A percentile compares a stretch with the other conserved stretches of the same genome.
phyloP scores from a whole-genome alignment of 2,797 vertebrate genomes.

The Phalanger gymnotis region DNA sequence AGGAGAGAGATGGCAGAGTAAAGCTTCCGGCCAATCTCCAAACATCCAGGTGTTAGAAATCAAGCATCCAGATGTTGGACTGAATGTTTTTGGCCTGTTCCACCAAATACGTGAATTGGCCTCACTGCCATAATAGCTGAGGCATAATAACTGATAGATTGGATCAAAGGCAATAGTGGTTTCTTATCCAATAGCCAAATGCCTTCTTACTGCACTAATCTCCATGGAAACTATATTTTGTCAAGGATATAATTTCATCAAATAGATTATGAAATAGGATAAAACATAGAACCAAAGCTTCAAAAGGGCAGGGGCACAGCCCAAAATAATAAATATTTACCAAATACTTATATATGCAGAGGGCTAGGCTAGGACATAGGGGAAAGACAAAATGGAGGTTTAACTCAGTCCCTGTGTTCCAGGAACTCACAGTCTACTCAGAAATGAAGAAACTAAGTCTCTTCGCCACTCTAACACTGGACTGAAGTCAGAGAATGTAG shows the following conservation, averaged over 20 bases:
- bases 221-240: conserved; percentile 5
- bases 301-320: not conserved
- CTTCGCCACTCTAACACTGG: not conserved
- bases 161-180: conserved; percentile 26
- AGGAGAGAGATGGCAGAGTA: not conserved
- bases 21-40: not conserved
- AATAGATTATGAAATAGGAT: not conserved
- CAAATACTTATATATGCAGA: not conserved
- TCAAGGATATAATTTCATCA: not conserved
- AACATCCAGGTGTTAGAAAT: not conserved
- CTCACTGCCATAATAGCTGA: not conserved
- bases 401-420: not conserved
- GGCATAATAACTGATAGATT: not conserved
- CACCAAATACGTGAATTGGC: not conserved
- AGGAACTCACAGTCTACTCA: not conserved
- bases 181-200: conserved; percentile 6
- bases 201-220: not conserved
- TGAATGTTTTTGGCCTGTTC: not conserved
- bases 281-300: not conserved
- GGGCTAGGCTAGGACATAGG: not conserved
- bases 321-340: not conserved
- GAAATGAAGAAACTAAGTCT: not conserved
- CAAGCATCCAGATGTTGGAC: not conserved
- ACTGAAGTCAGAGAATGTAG: not conserved
- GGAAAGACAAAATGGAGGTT: not conserved